Conservation (phyloP, 1,140 invertebrate species). For the Bombus impatiens region DNA sequence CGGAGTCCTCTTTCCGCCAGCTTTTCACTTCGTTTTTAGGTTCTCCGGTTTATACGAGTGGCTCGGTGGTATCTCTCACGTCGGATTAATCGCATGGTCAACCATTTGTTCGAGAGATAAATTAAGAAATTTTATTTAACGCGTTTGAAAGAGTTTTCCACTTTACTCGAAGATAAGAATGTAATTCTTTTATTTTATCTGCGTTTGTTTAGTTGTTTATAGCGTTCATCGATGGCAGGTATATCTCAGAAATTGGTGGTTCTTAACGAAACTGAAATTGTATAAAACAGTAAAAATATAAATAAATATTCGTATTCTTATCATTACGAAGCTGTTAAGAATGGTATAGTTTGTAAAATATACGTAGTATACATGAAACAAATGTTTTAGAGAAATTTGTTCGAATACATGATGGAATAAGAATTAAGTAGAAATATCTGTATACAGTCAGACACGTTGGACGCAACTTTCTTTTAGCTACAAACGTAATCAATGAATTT, state of each 20-base stretch:
- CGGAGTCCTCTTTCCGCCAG: constrained; percentile 19
- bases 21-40: constrained; percentile 33
- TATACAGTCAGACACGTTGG: neutral
- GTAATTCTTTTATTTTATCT: neutral
- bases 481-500: constrained; percentile 43
- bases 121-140: neutral
- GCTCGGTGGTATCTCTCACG: neutral
- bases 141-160: neutral
- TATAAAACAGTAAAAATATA: no score
- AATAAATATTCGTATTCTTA: neutral
- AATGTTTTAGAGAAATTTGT: neutral
- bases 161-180: neutral
- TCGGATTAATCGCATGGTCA: neutral
- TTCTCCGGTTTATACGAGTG: neutral
- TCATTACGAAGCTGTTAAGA: neutral
- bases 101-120: neutral
- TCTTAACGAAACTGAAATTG: no score
- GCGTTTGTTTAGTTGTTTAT: neutral
- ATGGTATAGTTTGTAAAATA: neutral
- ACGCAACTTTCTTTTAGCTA: neutral
- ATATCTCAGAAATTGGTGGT: no score
- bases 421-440: constrained; percentile 9
- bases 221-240: no score
- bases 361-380: no score
- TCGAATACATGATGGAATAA: no score